Evolutionary conservation across 2,797 vertebrate species (phyloP).

Genomic region (Meda fulgida): DNA sequence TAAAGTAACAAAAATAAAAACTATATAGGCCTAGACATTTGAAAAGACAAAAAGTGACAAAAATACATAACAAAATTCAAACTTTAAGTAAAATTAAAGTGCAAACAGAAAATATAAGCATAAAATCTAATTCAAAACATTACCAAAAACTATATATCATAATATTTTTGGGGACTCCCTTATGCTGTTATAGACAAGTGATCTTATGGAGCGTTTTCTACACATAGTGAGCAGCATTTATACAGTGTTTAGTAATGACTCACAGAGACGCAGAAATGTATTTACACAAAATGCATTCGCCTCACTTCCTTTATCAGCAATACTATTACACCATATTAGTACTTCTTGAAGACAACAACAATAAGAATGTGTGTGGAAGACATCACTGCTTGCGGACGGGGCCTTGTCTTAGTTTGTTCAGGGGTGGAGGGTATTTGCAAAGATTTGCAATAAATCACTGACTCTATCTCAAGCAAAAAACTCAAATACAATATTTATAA

Average conservation of each 20-base stretch:
- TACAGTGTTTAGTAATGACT: neutral
- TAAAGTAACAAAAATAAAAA: no score
- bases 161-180: no score
- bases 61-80: neutral
- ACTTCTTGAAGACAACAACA: neutral
- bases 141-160: neutral
- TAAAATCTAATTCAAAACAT: neutral
- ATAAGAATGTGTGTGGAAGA: neutral
- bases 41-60: neutral
- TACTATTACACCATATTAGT: neutral
- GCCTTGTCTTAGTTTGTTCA: constrained; percentile 22
- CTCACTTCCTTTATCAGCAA: neutral
- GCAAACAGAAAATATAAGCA: neutral
- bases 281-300: neutral
- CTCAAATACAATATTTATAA: neutral
- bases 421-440: neutral
- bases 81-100: neutral
- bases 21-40: neutral
- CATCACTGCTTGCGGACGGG: neutral
- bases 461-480: constrained; percentile 48
- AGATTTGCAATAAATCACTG: neutral
- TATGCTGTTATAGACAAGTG: no score
- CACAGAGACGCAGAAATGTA: neutral
- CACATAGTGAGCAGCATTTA: neutral
- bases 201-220: neutral